Percentiles rank a stretch among this genome's conserved stretches.
Conservation (phyloP, 2,888 invertebrate genomes). For the Aphodius sticticus region DNA sequence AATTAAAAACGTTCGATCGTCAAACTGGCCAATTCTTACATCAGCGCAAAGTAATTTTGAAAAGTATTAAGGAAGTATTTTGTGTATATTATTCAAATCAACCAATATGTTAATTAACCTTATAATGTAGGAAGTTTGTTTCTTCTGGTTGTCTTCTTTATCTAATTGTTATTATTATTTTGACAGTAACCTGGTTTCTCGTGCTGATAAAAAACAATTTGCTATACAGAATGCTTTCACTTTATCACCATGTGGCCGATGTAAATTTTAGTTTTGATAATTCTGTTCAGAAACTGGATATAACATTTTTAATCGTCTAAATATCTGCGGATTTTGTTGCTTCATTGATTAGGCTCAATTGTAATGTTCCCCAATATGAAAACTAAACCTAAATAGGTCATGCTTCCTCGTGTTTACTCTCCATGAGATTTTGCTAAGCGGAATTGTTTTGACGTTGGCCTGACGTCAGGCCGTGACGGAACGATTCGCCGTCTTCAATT, state of each 20-base stretch:
- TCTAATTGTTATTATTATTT: no score
- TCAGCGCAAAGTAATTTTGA: background rate
- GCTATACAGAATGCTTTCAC: background rate
- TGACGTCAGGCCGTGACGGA: background rate
- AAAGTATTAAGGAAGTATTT: no score
- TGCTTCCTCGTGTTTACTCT: background rate
- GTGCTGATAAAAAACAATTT: background rate
- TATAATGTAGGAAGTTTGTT: no score
- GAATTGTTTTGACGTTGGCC: background rate
- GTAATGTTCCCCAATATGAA: background rate
- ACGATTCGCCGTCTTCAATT: background rate
- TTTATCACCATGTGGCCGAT: background rate
- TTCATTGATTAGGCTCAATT: background rate
- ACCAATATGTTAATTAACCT: no score
- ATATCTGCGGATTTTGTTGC: background rate
- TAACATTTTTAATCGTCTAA: no score
- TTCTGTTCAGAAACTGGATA: no score
- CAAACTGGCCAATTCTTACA: background rate
- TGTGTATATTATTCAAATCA: no score
- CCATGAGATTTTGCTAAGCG: background rate
- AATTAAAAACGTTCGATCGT: background rate
- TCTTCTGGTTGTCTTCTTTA: no score
- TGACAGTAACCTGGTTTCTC: background rate
- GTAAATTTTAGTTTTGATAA: background rate
- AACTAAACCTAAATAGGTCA: background rate